Evolutionary conservation across 2,797 vertebrate genomes (phyloP).

Genomic region (Phylloscopus collybita): DNA sequence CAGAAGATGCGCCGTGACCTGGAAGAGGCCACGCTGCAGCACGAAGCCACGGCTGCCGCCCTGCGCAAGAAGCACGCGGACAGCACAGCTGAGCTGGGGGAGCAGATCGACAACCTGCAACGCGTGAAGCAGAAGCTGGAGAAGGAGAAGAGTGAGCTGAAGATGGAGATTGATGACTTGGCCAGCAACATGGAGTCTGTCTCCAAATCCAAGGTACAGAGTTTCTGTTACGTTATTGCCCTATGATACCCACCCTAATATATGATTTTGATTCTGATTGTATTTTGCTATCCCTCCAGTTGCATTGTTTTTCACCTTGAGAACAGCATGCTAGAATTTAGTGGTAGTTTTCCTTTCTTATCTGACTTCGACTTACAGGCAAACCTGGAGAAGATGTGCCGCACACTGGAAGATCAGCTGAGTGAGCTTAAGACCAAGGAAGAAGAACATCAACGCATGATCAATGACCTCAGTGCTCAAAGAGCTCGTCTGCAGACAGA

Average conservation of each 20-base stretch:
- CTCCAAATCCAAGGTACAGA: slow-evolving; percentile 31
- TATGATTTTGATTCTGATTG: neutral
- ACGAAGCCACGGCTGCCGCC: slow-evolving; percentile 75
- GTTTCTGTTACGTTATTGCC: neutral
- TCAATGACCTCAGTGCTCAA: slow-evolving; percentile 84
- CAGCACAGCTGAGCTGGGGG: slow-evolving; percentile 81
- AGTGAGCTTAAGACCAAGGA: slow-evolving; percentile 85
- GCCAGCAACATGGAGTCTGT: slow-evolving; percentile 40
- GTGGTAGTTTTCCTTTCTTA: neutral
- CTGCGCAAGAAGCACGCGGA: slow-evolving; percentile 84
- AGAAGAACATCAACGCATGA: slow-evolving; percentile 84
- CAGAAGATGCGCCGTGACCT: slow-evolving; percentile 74
- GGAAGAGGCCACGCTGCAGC: slow-evolving; percentile 82
- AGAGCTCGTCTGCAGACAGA: slow-evolving; percentile 88
- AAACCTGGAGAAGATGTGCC: slow-evolving; percentile 88
- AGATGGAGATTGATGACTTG: slow-evolving; percentile 73
- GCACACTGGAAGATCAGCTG: slow-evolving; percentile 87
- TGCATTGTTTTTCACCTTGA: neutral
- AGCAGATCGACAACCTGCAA: slow-evolving; percentile 79
- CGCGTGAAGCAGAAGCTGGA: slow-evolving; percentile 80
- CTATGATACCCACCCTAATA: neutral
- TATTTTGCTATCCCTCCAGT: neutral
- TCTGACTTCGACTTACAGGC: slow-evolving; percentile 59
- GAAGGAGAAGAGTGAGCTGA: slow-evolving; percentile 60
- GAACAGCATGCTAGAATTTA: neutral